Evolutionary conservation across 2,797 vertebrate genomes (phyloP).

Genomic region (Emys orbicularis): DNA sequence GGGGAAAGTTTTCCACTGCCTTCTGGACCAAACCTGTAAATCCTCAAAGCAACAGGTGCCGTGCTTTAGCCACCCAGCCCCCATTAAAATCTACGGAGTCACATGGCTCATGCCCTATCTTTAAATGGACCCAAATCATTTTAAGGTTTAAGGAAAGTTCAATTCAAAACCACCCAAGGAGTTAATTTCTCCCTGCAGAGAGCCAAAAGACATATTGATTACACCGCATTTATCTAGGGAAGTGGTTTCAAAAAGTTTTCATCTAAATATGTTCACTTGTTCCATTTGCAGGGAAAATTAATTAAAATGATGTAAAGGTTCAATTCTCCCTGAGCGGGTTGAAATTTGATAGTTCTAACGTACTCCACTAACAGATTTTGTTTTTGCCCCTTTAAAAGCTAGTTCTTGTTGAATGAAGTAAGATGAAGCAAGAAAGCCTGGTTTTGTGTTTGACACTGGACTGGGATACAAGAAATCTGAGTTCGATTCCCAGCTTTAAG

Average conservation of each 20-base stretch:
- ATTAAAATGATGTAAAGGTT: background rate
- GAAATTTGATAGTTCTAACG: background rate
- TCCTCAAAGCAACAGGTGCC: background rate
- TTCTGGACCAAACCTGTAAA: background rate
- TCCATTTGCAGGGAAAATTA: background rate
- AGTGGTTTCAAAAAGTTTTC: background rate
- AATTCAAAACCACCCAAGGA: background rate
- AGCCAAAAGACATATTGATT: background rate
- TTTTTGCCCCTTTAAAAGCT: background rate
- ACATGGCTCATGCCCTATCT: background rate
- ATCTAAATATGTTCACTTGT: background rate
- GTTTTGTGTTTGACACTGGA: background rate
- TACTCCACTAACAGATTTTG: background rate
- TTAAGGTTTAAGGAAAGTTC: background rate
- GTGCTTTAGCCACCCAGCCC: accelerated
- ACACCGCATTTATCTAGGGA: background rate
- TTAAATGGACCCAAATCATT: background rate
- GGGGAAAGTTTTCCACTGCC: background rate
- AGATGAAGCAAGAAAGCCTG: background rate
- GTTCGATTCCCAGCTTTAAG: background rate
- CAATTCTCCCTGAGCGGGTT: background rate
- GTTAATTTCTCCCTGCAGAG: background rate
- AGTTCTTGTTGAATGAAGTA: background rate
- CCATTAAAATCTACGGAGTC: background rate
- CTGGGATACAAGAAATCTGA: background rate